These are phyloP conservation scores for Acrobasis suavella DNA, from an alignment of 2,888 invertebrate genomes.

Conservation along the genomic window DNA sequence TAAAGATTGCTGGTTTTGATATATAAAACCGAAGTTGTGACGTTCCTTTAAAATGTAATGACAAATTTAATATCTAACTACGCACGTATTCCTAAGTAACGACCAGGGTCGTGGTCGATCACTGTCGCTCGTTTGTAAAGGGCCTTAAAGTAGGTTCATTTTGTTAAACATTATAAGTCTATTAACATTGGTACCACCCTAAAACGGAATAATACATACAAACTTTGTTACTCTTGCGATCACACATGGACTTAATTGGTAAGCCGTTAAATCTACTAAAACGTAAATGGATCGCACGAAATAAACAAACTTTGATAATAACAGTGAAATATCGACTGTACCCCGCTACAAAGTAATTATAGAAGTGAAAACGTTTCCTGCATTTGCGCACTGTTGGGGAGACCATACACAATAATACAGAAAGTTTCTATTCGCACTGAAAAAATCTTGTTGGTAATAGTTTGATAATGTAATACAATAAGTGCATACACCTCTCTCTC, in stretches of 20 bases:
- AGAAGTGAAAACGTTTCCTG: conserved; percentile 36
- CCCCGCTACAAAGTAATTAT: conserved; percentile 38
- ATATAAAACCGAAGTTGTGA: background rate
- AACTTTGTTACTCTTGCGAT: background rate
- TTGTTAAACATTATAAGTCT: no score
- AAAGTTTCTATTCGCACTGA: no score
- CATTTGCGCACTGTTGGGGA: conserved; percentile 31
- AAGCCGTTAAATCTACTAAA: conserved; percentile 33
- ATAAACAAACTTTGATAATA: conserved; percentile 45
- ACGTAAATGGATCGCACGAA: conserved; percentile 31
- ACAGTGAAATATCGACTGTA: conserved; percentile 43
- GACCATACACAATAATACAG: conserved; percentile 11
- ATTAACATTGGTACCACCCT: no score
- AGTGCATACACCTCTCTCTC: no score
- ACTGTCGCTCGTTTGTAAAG: no score
- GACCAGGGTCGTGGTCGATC: no score
- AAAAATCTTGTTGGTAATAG: no score
- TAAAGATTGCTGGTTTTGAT: conserved; percentile 48
- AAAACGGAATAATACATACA: no score
- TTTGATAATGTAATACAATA: no score
- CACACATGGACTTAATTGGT: conserved; percentile 35
- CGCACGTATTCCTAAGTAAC: no score
- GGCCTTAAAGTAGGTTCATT: no score
- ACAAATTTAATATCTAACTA: background rate
- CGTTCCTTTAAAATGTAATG: background rate